Base-by-base conservation (phyloP, 2,113 vertebrate genomes). In the Upupa epops region DNA sequence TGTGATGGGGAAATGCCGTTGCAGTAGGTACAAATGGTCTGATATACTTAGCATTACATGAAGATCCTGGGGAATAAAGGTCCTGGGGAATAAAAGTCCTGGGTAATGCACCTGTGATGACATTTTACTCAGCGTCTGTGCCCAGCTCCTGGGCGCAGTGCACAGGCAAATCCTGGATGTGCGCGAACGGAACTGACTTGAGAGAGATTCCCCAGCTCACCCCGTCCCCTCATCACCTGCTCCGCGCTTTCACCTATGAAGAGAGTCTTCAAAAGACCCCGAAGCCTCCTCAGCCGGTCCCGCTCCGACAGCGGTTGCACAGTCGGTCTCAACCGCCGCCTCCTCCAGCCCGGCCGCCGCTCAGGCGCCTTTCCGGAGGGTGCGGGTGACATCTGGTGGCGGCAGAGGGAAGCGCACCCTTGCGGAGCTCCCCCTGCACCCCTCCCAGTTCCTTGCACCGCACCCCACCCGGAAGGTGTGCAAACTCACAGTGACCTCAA, bases 321-420 rank as follows among this genome's bases (percentile, higher is more conserved):
- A n/a, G 29, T 2, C 1, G 16, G 9, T 3, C 17, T 37, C 7
- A 48, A 20, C 24, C 2, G 3, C 11, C 40, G 6, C 15, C 37
- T 68, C 37, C 46, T 13, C 1, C 2, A 5, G 4, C 46, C 22
- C 17, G 1, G 2, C 37, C 48, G 12, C 32, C 1, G 18, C 40
- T 42, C 40, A 11, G 8, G 4, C 0, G 15, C 72, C 72, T 26
- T 92, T 95, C 90, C 88, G 51, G 82, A 97, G 96, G 97, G 92
- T 92, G 96, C 87, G 95, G 72, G 95, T 97, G 96, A 96, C 98
- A 98, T 96, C 98, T 98, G 96, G 97, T 97, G 98, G 97, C 91
- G 11, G 11, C 5, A 6, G 4, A 25, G 85, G 90, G 95, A 88
- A 93, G 25, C 11, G 85, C 91, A 83, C 9, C 42, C 10, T 52